Evolutionary conservation across 2,797 vertebrate species (phyloP).

Genomic region (Chloroceryle inda): DNA sequence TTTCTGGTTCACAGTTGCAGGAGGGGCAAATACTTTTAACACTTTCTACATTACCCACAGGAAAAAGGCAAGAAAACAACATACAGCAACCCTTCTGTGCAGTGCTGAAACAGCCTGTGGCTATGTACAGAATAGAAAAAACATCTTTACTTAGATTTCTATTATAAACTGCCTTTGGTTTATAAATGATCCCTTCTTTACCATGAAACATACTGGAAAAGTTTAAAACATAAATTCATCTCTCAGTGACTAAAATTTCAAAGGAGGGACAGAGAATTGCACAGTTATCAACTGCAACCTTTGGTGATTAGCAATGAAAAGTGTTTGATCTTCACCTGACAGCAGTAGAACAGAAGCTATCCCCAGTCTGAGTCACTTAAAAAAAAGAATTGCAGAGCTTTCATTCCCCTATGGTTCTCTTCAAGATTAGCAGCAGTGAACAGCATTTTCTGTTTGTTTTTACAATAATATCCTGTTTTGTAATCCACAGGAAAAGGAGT

Average conservation of each 20-base stretch:
- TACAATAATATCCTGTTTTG: conserved; percentile 72
- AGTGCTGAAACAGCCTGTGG: neutral
- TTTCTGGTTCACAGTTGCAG: neutral
- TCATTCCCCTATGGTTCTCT: conserved; percentile 15
- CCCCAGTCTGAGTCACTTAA: neutral
- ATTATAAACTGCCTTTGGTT: neutral
- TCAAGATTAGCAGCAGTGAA: conserved; percentile 33
- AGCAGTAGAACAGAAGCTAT: conserved; percentile 9
- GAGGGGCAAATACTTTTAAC: conserved; percentile 4
- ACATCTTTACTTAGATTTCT: neutral
- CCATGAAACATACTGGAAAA: neutral
- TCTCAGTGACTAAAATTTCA: neutral
- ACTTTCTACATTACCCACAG: neutral
- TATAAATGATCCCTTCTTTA: neutral
- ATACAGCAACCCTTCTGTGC: neutral
- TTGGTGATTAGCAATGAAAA: conserved; percentile 2
- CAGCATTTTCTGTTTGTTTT: conserved; percentile 63
- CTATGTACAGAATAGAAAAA: neutral
- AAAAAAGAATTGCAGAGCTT: conserved; percentile 1
- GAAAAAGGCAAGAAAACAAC: neutral
- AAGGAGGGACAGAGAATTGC: neutral
- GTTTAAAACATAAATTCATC: neutral
- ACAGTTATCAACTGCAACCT: neutral
- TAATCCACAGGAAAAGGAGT: conserved; percentile 74
- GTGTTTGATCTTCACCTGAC: conserved; percentile 46